These are phyloP conservation scores for Orchestia grillus DNA, from an alignment of 1,140 invertebrate species.

Conservation along the genomic window DNA sequence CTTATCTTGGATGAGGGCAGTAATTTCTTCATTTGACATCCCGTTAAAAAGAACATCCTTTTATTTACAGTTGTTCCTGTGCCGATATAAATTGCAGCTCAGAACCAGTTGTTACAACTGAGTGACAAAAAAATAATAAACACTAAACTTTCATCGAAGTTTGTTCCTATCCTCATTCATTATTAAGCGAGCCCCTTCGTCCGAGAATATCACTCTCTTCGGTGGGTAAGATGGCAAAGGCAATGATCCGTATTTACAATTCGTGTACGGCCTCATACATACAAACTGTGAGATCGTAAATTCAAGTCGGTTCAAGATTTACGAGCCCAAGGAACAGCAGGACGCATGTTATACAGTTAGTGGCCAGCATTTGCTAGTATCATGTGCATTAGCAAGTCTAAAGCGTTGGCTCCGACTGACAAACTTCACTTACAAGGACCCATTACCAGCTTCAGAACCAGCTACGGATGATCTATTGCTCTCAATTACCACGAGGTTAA, in stretches of 20 bases:
- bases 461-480: slow-evolving; percentile 42
- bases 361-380: background rate
- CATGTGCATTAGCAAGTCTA: slow-evolving; percentile 44
- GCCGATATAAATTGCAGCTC: background rate
- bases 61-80: background rate
- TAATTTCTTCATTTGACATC: background rate
- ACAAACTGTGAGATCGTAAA: slow-evolving; percentile 43
- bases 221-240: background rate
- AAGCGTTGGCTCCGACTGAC: slow-evolving; percentile 31
- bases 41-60: background rate
- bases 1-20: background rate
- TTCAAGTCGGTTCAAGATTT: background rate
- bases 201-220: background rate
- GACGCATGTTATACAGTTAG: slow-evolving; percentile 40
- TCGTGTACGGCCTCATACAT: background rate
- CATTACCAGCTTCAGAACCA: background rate
- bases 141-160: background rate
- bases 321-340: background rate
- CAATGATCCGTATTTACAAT: slow-evolving; percentile 25
- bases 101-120: background rate
- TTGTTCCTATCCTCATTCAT: background rate
- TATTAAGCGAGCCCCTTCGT: background rate
- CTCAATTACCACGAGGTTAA: slow-evolving; percentile 13
- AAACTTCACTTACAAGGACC: slow-evolving; percentile 1
- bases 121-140: background rate